Conservation (phyloP, 64 coral and sea anemone species). For the Orbicella faveolata region DNA sequence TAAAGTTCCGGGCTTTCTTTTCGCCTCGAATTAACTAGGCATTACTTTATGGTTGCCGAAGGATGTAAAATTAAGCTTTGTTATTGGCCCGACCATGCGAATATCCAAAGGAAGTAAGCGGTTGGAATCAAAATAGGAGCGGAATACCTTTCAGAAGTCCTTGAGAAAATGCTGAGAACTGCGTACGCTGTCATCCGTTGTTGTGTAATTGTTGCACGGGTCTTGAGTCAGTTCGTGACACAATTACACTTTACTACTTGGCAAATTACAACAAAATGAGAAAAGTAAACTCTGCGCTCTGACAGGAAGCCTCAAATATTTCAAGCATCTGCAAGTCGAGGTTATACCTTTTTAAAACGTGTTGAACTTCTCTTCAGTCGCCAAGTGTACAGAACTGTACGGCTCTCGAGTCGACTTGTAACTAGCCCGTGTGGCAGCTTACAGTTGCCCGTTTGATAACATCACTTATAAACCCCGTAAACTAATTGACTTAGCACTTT, state of each 20-base stretch:
- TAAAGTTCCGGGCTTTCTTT: not conserved
- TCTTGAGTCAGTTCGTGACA: not conserved
- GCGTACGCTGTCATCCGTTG: not conserved
- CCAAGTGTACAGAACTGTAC: not conserved
- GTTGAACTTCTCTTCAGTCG: not conserved
- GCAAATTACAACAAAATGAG: not conserved
- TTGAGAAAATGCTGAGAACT: not conserved
- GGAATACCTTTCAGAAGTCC: not conserved
- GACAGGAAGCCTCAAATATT: slow-evolving; percentile 24
- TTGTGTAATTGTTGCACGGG: not conserved
- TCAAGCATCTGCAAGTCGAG: not conserved
- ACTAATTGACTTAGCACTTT: slow-evolving; percentile 38
- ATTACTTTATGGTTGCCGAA: slow-evolving; percentile 5
- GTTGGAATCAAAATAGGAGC: not conserved
- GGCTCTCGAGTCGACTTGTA: not conserved
- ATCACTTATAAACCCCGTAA: slow-evolving; percentile 16
- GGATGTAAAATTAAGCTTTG: not conserved
- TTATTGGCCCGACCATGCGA: not conserved
- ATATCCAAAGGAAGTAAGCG: not conserved
- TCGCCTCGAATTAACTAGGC: slow-evolving; percentile 7
- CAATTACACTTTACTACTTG: not conserved
- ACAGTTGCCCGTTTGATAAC: slow-evolving; percentile 5
- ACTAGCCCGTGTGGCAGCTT: not conserved
- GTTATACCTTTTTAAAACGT: not conserved
- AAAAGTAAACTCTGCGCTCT: not conserved